phyloP scores from a whole-genome alignment of 2,797 vertebrate genomes.

The Chelon labrosus region DNA sequence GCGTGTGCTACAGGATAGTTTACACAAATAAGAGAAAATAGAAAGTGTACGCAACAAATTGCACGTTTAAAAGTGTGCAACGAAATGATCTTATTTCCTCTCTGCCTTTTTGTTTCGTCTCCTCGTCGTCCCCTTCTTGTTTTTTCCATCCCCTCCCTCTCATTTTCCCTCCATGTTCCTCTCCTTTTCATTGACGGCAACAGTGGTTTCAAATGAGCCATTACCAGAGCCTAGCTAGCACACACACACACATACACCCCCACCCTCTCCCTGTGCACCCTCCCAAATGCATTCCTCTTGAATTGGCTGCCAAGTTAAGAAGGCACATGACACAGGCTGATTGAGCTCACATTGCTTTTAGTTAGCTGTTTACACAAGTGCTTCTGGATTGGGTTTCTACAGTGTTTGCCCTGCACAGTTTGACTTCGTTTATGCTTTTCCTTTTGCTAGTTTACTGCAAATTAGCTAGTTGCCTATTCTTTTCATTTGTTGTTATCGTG shows the following conservation, averaged over 20 bases:
- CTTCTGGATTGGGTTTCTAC: conserved; percentile 41
- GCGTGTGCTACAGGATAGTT: conserved; percentile 1
- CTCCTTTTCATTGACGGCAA: conserved; percentile 33
- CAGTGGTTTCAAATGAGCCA: conserved; percentile 65
- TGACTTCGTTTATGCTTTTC: conserved; percentile 14
- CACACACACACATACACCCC: conserved; percentile 23
- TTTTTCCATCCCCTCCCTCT: background rate
- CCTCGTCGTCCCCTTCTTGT: background rate
- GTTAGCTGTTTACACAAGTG: conserved; percentile 67
- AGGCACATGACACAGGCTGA: conserved; percentile 77
- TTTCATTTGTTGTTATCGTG: background rate
- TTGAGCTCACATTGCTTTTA: conserved; percentile 71
- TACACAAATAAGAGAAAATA: background rate
- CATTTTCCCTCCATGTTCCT: conserved; percentile 10
- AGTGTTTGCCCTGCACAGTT: conserved; percentile 34
- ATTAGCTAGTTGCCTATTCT: background rate
- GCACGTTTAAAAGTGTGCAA: background rate
- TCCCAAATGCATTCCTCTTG: conserved; percentile 72
- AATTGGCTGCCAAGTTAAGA: conserved; percentile 75
- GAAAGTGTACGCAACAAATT: background rate
- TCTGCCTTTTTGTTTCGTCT: background rate
- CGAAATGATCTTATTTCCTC: background rate
- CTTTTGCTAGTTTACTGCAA: background rate
- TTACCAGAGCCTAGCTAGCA: conserved; percentile 63
- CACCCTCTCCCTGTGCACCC: conserved; percentile 22